Evolutionary conservation across 1,140 invertebrate species (phyloP), one percentile per base, ranked within the genome.

Genomic region (Diorhabda elongata): DNA sequence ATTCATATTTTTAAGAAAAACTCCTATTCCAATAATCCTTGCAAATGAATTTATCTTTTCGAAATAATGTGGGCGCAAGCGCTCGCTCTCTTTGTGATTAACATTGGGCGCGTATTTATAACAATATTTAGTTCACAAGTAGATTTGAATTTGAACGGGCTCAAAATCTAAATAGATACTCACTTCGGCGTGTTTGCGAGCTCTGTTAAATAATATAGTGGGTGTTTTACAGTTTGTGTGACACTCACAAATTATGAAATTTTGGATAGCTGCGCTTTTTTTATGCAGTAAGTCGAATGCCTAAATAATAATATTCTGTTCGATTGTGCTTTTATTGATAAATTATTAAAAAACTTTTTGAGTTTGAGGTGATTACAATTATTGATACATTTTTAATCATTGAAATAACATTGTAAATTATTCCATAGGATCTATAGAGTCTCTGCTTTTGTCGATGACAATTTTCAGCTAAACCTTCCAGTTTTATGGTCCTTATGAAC

Each of bases 31-130:
- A 43, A 62, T 7, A 7, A 2, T 43, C 43, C 9, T n/a, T 0
- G 2, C 6, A 11, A 43, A 3, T 7, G 2, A 42, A 62, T 6
- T 9, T 5, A 26, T 41, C 45, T 64, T 26, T 64, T 43, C 8
- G 44, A 4, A 6, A 43, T 11, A 60, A 41, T 47, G 26, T 6
- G 26, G 45, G 64, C 68, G 67, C 71, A 64, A 66, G 68, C 66
- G 67, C 47, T 44, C 60, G n/a, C n/a, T 64, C 26, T 7, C 47
- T 42, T 57, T 43, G n/a, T 44, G 44, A 71, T 42, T 61, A 72
- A 69, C 69, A 69, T 67, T 69, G 52, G 58, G 70, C 70, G 66
- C 68, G 71, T 72, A 72, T 69, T 72, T 72, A 72, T 69, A 69
- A 67, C 71, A 72, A 44, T 62, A 41, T 44, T 42, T 62, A 62